Evolutionary conservation across 2,888 invertebrate species (phyloP), one percentile per base, ranked within the genome.

Genomic region (Mythimna vitellina): DNA sequence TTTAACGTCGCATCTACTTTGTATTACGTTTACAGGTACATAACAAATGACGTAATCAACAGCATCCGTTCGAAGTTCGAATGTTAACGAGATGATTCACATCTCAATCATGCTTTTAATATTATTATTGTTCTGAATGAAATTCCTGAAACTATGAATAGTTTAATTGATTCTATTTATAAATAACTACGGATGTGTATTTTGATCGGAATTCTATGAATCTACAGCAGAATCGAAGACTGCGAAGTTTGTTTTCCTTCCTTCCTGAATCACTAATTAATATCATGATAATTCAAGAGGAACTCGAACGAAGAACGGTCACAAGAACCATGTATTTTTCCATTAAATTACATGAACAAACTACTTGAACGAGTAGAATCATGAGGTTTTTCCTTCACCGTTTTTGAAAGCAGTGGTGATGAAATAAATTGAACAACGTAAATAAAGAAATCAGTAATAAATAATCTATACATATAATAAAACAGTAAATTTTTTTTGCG

Each of bases 91-190:
- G 22, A 46, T 72, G 63, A 73, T 53, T 71, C 72, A 58, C 22
- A 25, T 71, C 73, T 53, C 20, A 63, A 46, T 49, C 35, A 25
- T 22, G 25, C 42, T 35, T 53, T 25, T 42, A 53, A 69, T 51
- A n/a, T 42, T 22, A n/a, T 42, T 22, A 60, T 69, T 42, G 49
- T 49, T 73, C 9, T 57, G 20, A 73, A 73, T 72, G 25, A 46
- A 42, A 72, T 73, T 71, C 73, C 57, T 73, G 63, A 63, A 73
- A 73, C 51, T 46, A 53, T 71, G 51, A 63, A 65, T 49, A 35
- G 66, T 20, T 56, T 69, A 17, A 54, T 53, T 68, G 12, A 42
- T 63, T n/a, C 14, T 10, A 7, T 8, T 42, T 49, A 67, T 35
- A 9, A 25, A 61, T 32, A 61, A 32, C 22, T 46, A 42, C n/a